phyloP scores from a whole-genome alignment of 2,113 vertebrate genomes.

The Hassar affinis region DNA sequence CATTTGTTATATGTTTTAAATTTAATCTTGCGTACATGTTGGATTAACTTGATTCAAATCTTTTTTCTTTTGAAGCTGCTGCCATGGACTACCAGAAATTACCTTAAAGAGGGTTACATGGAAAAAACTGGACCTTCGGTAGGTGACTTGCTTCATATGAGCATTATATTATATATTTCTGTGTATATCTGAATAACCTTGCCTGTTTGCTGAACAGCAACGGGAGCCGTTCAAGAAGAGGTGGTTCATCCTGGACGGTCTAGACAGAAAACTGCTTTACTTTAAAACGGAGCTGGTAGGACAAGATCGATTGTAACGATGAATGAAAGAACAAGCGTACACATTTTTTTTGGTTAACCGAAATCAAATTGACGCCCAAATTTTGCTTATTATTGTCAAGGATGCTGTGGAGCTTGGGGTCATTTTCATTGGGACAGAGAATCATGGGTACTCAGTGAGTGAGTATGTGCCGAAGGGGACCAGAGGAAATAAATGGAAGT shows the following conservation, averaged over 20 bases:
- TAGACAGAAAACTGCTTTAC: slow-evolving; percentile 85
- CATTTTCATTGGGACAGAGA: slow-evolving; percentile 80
- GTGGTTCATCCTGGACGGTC: slow-evolving; percentile 88
- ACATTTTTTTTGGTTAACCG: too few species aligned
- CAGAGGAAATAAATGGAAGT: slow-evolving; percentile 80
- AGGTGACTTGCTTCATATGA: slow-evolving; percentile 45
- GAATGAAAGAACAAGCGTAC: neutral
- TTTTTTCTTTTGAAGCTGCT: slow-evolving; percentile 72
- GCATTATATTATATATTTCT: neutral
- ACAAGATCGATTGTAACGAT: neutral
- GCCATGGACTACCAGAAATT: slow-evolving; percentile 80
- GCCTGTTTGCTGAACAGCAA: slow-evolving; percentile 70
- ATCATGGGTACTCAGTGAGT: slow-evolving; percentile 77
- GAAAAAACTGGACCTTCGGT: slow-evolving; percentile 95
- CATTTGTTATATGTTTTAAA: neutral
- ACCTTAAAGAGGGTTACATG: slow-evolving; percentile 90
- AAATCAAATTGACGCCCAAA: neutral
- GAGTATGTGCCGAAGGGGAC: slow-evolving; percentile 71
- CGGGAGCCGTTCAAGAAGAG: slow-evolving; percentile 85
- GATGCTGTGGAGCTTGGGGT: slow-evolving; percentile 84
- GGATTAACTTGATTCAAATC: neutral
- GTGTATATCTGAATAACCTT: neutral
- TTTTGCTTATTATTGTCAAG: slow-evolving; percentile 62
- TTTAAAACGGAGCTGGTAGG: slow-evolving; percentile 88
- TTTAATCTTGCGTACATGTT: neutral